Base-by-base conservation (phyloP, 1,140 invertebrate genomes). In the Dysdera silvatica region DNA sequence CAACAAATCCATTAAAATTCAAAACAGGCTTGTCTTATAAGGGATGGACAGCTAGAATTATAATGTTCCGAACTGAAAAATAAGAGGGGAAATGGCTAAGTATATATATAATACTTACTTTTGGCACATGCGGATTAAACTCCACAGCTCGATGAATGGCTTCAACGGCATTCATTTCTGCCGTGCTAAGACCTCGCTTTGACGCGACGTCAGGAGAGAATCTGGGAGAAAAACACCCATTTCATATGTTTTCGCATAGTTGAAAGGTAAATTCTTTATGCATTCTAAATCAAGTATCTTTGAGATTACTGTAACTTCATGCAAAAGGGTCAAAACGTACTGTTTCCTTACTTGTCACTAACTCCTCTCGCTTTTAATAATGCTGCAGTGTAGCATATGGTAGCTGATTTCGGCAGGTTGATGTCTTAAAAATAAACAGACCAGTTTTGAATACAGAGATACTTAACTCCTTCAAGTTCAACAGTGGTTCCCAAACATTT, bases 71-170 rank as follows among this genome's bases (percentile, higher is more conserved):
- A n/a, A n/a, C n/a, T n/a, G n/a, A n/a, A n/a, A n/a, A n/a, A n/a
- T n/a, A n/a, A n/a, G n/a, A n/a, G n/a, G n/a, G n/a, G n/a, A n/a
- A n/a, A n/a, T n/a, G n/a, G n/a, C n/a, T n/a, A n/a, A n/a, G n/a
- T 37, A 2, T 10, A 37, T 37, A 37, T 37, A 37, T 37, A n/a
- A 45, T 32, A 54, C 47, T 71, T 74, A 83, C 82, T 74, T 95
- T 95, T 33, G 95, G 93, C 71, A 98, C 95, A 79, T 98, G 93
- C 53, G 95, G 95, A 83, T 99, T 98, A 76, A 96, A 99, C 77
- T 98, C 95, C 7, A 99, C 93, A 1, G 95, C 95, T 76, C 92
- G 78, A 75, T 97, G 94, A 71, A 98, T 94, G 6, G 95, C 94
- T 78, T 98, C 93, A 4, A 97, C 89, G 4, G 95, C 95, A 67